Base-by-base conservation (phyloP, 2,113 vertebrate species). In the Corythaixoides concolor region DNA sequence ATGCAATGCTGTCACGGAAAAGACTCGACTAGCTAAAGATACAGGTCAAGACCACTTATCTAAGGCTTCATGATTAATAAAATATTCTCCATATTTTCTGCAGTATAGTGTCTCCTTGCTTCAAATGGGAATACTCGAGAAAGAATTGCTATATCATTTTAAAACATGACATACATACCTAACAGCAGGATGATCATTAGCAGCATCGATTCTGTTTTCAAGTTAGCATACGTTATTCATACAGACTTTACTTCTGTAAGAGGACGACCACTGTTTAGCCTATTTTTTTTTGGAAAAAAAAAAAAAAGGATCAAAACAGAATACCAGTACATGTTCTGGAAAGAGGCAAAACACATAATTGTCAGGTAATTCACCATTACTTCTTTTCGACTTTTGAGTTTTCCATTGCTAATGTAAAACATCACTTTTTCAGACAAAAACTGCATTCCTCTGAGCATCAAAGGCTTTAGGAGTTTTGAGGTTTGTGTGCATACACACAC, bases 281-380 rank as follows among this genome's bases (percentile, higher is more conserved):
- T 77, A 15, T 22, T 63, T 55, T 33, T 18, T 12, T 39, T 74
- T 59, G 37, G 11, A 39, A 39, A 39, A 39, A 39, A 39, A 39
- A 39, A 39, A 39, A 77, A 87, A 63, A 35, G 5, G 30, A 62
- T 91, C 32, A 81, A 89, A 93, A 35, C 24, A 67, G 32, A 81
- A 66, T 45, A 52, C 1, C 17, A 58, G 15, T 0, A 0, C 5
- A 3, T 24, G 12, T 56, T 74, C n/a, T 69, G 55, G 68, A 52
- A 91, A 72, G 33, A 89, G 39, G 21, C 11, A 63, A 89, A 78
- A 3, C 3, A 50, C 1, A 0, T 37, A 41, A 70, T 10, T 50
- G 6, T 53, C 64, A 47, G 4, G 47, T 28, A 62, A 70, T 95
- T 91, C 45, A 45, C 41, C 12, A 15, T 23, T 17, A n/a, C 22